phyloP scores from a whole-genome alignment of 2,888 invertebrate species.

The Leucophora obtusa region DNA sequence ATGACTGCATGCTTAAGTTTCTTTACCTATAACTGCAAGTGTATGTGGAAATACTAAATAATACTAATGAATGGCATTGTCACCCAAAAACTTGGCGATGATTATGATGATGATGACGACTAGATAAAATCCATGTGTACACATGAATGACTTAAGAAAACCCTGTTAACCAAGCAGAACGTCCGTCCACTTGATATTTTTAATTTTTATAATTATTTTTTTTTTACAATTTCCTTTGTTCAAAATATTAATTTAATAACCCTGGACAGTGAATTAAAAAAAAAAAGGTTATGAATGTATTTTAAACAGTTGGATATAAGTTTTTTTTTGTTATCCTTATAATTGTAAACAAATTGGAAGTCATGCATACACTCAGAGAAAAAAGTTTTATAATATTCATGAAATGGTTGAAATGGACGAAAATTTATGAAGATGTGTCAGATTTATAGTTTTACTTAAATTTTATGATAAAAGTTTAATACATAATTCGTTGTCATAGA shows the following conservation, averaged over 20 bases:
- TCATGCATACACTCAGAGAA: too few relatives aligned
- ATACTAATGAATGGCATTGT: not conserved
- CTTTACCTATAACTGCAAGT: not conserved
- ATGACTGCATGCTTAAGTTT: conserved; percentile 25
- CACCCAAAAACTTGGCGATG: not conserved
- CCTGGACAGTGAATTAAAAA: not conserved
- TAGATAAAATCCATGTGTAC: conserved; percentile 1
- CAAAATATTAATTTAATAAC: not conserved
- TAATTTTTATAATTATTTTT: not conserved
- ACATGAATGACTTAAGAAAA: conserved; percentile 14
- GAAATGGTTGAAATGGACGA: too few relatives aligned
- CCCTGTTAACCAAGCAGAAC: conserved; percentile 29
- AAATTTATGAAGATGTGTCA: too few relatives aligned
- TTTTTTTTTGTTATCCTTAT: too few relatives aligned
- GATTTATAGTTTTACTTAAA: too few relatives aligned
- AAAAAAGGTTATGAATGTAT: too few relatives aligned
- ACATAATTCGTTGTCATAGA: too few relatives aligned
- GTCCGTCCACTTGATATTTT: conserved; percentile 16
- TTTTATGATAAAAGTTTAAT: too few relatives aligned
- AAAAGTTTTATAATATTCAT: too few relatives aligned
- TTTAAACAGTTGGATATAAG: too few relatives aligned
- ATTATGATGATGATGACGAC: conserved; percentile 2
- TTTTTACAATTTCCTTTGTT: not conserved
- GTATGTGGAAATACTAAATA: not conserved
- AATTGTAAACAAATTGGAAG: too few relatives aligned